Percentiles rank a stretch among this genome's conserved stretches.
Evolutionary conservation across 2,113 vertebrate genomes (phyloP).

Genomic region (Bufo bufo): DNA sequence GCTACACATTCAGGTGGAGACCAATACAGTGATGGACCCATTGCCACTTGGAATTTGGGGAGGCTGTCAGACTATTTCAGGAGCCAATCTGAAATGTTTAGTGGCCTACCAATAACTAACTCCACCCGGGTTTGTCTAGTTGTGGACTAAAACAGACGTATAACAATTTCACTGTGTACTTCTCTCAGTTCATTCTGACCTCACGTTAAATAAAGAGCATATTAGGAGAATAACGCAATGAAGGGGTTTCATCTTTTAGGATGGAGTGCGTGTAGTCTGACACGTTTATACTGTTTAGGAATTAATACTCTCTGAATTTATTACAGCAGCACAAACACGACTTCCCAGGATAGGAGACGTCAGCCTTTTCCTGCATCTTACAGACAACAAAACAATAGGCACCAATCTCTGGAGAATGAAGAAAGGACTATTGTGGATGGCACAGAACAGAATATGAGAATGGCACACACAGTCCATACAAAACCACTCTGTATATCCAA

Average conservation of each 20-base stretch:
- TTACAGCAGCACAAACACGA: slow-evolving; percentile 35
- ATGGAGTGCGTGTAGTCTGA: not conserved
- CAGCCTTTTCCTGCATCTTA: slow-evolving; percentile 22
- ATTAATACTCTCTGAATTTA: slow-evolving; percentile 8
- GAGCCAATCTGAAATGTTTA: not conserved
- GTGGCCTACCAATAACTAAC: not conserved
- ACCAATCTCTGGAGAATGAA: not conserved
- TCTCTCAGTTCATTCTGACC: not conserved
- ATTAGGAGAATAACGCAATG: not conserved
- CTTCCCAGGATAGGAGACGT: slow-evolving; percentile 34
- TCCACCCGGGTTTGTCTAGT: not conserved
- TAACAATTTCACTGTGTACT: not conserved
- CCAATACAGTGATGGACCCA: not conserved
- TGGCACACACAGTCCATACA: not conserved
- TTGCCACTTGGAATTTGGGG: not conserved
- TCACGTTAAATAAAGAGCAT: not conserved
- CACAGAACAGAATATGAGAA: not conserved
- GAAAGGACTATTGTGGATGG: slow-evolving; percentile 23
- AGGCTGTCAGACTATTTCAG: not conserved
- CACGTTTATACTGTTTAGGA: slow-evolving; percentile 18
- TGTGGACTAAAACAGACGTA: not conserved
- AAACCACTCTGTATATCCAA: not conserved
- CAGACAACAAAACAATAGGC: slow-evolving; percentile 35
- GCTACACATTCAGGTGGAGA: too few relatives aligned
- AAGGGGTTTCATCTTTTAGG: not conserved